Percentiles rank a stretch among this genome's conserved stretches.
Evolutionary conservation across 2,113 vertebrate genomes (phyloP).

Genomic region (Clarias batrachus): DNA sequence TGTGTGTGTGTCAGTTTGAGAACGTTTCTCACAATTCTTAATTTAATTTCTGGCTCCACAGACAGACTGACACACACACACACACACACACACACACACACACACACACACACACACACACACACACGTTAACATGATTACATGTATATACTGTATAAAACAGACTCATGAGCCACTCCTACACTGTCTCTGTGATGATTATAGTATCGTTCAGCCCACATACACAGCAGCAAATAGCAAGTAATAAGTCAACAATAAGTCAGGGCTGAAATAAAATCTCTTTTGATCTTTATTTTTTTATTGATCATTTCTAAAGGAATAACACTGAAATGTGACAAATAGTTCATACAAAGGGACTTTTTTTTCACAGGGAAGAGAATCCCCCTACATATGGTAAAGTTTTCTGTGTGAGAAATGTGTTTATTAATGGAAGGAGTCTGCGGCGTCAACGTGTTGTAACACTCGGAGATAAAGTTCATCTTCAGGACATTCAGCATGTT

Average conservation of each 20-base stretch:
- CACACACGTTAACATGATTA: slow-evolving; percentile 37
- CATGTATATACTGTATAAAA: slow-evolving; percentile 41
- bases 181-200: slow-evolving; percentile 48
- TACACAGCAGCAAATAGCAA: slow-evolving; percentile 5
- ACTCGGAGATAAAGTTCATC: not conserved
- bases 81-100: not conserved
- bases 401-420: not conserved
- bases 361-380: not conserved
- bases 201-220: slow-evolving; percentile 17
- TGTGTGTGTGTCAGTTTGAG: not conserved
- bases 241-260: not conserved
- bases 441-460: not conserved
- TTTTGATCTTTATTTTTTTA: not conserved
- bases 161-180: slow-evolving; percentile 56
- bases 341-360: not conserved
- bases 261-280: not conserved
- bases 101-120: not conserved
- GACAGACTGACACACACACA: not conserved
- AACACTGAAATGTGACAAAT: not conserved
- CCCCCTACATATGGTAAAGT: not conserved
- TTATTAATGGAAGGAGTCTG: not conserved
- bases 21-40: slow-evolving; percentile 10
- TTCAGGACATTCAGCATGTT: not conserved
- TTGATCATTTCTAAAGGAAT: not conserved
- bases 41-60: not conserved